Evolutionary conservation across 2,888 invertebrate species (phyloP).

Genomic region (Trachelus iudaicus): DNA sequence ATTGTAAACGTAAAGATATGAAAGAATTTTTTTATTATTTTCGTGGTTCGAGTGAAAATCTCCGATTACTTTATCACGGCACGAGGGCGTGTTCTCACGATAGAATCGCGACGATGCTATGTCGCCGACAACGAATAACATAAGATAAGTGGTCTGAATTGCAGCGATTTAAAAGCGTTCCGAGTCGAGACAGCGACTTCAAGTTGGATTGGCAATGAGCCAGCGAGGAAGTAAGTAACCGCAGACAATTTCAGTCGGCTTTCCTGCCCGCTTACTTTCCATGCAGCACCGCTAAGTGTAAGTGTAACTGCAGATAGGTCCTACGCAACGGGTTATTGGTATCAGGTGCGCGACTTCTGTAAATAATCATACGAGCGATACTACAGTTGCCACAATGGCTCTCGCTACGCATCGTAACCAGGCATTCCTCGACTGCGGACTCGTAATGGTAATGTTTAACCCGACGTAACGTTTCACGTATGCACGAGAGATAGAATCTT

Average conservation of each 20-base stretch:
- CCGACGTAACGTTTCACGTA: background rate
- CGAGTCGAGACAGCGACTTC: background rate
- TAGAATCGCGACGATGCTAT: background rate
- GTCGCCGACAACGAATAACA: background rate
- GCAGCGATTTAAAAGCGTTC: background rate
- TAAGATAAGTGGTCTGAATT: background rate
- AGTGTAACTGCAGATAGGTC: background rate
- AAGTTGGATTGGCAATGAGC: background rate
- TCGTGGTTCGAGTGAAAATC: no score
- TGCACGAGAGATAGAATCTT: background rate
- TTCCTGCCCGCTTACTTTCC: background rate
- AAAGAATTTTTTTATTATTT: no score
- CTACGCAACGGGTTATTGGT: conserved; percentile 18
- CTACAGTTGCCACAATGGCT: background rate
- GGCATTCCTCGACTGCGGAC: background rate
- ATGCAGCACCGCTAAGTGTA: background rate
- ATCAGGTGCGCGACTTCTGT: conserved; percentile 22
- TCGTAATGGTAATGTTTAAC: no score
- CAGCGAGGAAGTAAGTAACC: conserved; percentile 3
- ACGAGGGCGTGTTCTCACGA: background rate
- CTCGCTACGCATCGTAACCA: no score
- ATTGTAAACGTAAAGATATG: no score
- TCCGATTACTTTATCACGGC: no score
- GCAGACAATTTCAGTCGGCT: background rate
- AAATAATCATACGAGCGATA: background rate